Evolutionary conservation across 2,797 vertebrate species (phyloP).

Genomic region (Chaetophractus vellerosus): DNA sequence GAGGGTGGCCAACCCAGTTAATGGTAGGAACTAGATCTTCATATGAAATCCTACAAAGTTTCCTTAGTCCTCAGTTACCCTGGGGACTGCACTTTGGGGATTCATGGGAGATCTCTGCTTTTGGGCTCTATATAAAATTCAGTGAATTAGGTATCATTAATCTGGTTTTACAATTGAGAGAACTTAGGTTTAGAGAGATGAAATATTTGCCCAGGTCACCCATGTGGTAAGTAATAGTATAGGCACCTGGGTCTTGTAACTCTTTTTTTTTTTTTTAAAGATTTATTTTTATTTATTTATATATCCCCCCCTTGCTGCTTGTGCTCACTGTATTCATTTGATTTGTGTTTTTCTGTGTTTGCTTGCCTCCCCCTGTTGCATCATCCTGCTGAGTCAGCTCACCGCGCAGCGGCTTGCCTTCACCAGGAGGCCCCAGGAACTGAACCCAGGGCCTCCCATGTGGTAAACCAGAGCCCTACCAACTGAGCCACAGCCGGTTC

Average conservation of each 20-base stretch:
- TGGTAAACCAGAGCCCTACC: too few species aligned
- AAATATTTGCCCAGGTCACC: background rate
- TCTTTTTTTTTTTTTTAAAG: too few species aligned
- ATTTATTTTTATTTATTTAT: too few species aligned
- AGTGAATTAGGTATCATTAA: background rate
- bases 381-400: too few species aligned
- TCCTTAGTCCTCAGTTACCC: background rate
- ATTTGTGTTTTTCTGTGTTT: too few species aligned
- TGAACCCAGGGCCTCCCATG: too few species aligned
- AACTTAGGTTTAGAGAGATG: background rate
- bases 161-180: background rate
- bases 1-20: background rate
- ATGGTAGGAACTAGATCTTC: background rate
- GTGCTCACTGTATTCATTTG: too few species aligned
- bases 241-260: background rate
- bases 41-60: background rate
- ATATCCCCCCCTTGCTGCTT: too few species aligned
- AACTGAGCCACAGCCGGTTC: too few species aligned
- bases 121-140: background rate
- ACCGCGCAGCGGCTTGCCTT: too few species aligned
- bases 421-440: too few species aligned
- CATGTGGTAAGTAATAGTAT: background rate
- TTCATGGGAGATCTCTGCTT: background rate
- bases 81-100: background rate
- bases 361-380: too few species aligned